Conservation (phyloP, 1,140 invertebrate species). For the Holotrichia oblita region DNA sequence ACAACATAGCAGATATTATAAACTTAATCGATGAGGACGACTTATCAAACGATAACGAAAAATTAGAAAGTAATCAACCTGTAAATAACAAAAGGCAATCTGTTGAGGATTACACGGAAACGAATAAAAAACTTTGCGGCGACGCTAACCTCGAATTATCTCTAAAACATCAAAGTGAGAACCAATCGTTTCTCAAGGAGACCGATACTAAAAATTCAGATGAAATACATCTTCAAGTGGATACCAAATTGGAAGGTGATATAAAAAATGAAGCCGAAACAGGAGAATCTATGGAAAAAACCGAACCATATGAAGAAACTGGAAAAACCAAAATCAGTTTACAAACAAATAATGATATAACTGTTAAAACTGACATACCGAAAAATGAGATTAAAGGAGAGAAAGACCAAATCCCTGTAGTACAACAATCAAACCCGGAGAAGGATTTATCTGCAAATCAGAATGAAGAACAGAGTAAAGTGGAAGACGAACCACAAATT, state of each 20-base stretch:
- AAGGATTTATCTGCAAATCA: not conserved
- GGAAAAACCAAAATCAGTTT: not conserved
- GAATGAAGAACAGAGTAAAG: not conserved
- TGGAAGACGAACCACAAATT: not conserved
- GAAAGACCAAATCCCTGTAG: not conserved
- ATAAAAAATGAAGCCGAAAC: not conserved
- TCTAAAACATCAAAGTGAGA: not conserved
- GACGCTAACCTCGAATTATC: not conserved
- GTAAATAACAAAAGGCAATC: not conserved
- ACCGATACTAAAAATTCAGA: not conserved
- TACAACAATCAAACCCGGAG: not conserved
- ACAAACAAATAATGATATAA: not conserved
- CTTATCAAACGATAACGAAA: not conserved
- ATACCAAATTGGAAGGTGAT: not conserved
- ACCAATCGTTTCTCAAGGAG: not conserved
- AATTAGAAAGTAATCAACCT: not conserved
- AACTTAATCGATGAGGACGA: conserved; percentile 1
- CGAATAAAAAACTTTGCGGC: not conserved
- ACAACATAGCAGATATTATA: conserved; percentile 13
- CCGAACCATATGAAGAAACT: not conserved
- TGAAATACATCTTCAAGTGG: not conserved
- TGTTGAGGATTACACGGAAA: not conserved
- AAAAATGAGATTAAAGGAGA: not conserved
- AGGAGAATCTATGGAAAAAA: not conserved
- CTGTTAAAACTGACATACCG: not conserved